Conservation (phyloP, 2,797 vertebrate genomes). For the Anas bernieri region DNA sequence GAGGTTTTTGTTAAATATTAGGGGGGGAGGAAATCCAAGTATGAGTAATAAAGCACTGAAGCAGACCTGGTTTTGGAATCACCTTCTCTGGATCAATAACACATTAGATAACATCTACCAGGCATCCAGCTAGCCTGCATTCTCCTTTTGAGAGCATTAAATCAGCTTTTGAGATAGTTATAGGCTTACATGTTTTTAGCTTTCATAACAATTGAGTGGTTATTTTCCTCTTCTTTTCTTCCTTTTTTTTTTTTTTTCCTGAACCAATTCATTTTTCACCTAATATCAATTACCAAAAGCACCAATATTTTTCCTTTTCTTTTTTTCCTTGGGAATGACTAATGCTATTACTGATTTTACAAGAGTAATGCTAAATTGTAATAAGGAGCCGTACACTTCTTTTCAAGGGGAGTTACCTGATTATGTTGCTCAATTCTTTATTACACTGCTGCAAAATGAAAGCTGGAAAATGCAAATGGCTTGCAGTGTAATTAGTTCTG, state of each 20-base stretch:
- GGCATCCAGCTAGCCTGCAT: neutral
- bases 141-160: neutral
- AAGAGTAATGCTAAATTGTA: neutral
- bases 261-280: neutral
- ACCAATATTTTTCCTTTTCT: neutral
- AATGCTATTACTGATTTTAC: neutral
- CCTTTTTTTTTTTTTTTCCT: neutral
- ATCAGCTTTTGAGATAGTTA: neutral
- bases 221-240: neutral
- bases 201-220: neutral
- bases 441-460: neutral
- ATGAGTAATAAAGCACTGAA: neutral
- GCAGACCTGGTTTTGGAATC: neutral
- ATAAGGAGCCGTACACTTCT: neutral
- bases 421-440: conserved; percentile 3
- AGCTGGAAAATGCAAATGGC: neutral
- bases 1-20: neutral
- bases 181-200: neutral
- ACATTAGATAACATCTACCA: neutral
- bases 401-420: neutral
- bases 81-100: neutral
- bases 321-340: neutral
- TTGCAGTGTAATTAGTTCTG: neutral
- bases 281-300: neutral
- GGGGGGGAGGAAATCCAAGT: neutral